These are phyloP conservation scores for Drosophila kokeensis DNA, from an alignment of 2,888 invertebrate species.

Conservation along the genomic window DNA sequence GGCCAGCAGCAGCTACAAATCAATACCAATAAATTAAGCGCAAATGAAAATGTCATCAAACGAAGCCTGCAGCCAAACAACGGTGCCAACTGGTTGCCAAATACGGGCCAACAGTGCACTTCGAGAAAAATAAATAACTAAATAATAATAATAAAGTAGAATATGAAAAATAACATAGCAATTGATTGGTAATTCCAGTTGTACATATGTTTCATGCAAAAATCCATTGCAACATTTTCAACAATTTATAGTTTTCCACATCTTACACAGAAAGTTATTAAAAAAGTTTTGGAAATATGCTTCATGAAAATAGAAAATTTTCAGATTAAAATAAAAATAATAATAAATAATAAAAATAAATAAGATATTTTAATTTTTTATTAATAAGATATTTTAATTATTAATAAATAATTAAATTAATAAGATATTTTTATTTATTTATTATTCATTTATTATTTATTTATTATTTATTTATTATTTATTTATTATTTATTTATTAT, in stretches of 20 bases:
- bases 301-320: not conserved
- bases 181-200: not conserved
- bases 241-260: not conserved
- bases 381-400: too few species aligned
- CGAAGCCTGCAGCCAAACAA: conserved; percentile 11
- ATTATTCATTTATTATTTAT: not conserved
- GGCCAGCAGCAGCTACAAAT: conserved; percentile 36
- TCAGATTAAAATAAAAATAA: not conserved
- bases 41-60: conserved; percentile 47
- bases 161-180: not conserved
- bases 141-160: too few species aligned
- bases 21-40: conserved; percentile 65
- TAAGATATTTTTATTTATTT: too few species aligned
- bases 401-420: too few species aligned
- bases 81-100: conserved; percentile 7
- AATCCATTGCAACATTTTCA: not conserved
- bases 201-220: not conserved
- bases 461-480: not conserved
- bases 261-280: not conserved
- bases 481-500: not conserved
- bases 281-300: not conserved
- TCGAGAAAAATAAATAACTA: not conserved
- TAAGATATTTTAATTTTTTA: not conserved
- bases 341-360: not conserved
- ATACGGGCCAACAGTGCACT: conserved; percentile 2